Percentiles rank a stretch among this genome's conserved stretches.
Conservation (phyloP, 2,888 invertebrate genomes). For the Brenthis daphne region DNA sequence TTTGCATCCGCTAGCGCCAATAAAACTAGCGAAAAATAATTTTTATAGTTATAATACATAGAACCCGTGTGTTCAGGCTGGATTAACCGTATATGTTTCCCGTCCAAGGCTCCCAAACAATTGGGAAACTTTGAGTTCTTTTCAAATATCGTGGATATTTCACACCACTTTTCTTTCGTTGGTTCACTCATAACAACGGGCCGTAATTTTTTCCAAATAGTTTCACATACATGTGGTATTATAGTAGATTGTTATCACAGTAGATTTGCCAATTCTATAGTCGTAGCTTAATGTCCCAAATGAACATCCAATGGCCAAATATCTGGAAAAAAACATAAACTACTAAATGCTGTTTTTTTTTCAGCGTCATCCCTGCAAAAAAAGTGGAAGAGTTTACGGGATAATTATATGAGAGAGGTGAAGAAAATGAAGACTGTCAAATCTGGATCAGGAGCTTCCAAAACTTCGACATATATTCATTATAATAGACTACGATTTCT, state of each 20-base stretch:
- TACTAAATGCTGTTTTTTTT: conserved; percentile 39
- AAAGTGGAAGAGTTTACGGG: conserved; percentile 41
- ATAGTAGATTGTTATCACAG: conserved; percentile 40
- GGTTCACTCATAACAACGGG: no score
- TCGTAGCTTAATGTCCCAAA: conserved; percentile 41
- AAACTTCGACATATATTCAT: conserved; percentile 39
- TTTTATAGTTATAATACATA: conserved; percentile 42
- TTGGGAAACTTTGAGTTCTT: conserved; percentile 41
- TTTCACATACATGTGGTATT: conserved; percentile 25
- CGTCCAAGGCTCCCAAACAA: conserved; percentile 42
- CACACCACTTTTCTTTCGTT: background rate
- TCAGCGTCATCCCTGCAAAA: conserved; percentile 38
- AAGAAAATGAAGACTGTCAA: conserved; percentile 38
- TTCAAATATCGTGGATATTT: conserved; percentile 40
- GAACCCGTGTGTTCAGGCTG: conserved; percentile 41
- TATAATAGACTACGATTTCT: conserved; percentile 41
- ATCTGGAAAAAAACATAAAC: conserved; percentile 35
- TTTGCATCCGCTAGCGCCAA: conserved; percentile 39
- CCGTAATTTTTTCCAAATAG: background rate
- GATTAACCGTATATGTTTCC: conserved; percentile 43
- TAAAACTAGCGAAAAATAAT: conserved; percentile 42
- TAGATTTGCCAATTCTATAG: conserved; percentile 42
- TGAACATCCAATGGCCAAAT: conserved; percentile 42
- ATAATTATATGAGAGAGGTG: conserved; percentile 41
- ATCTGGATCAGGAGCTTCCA: conserved; percentile 42